A percentile compares a stretch with the other conserved stretches of the same genome.
Evolutionary conservation across 1,140 invertebrate species (phyloP).

Genomic region (Schlechtendalia chinensis): DNA sequence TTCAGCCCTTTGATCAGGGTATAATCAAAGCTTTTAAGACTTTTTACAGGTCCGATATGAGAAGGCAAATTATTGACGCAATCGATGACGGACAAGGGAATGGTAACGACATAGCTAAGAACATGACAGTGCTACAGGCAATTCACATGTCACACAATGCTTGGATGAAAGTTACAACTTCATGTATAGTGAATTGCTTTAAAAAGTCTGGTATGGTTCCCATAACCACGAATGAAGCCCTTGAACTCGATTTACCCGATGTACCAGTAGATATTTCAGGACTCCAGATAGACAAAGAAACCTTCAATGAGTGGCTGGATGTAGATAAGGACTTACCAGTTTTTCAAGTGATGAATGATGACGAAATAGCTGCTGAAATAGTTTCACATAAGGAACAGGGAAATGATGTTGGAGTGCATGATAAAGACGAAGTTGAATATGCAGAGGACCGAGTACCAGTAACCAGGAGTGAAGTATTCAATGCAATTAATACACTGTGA

Average conservation of each 20-base stretch:
- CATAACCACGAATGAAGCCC: not conserved
- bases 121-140: not conserved
- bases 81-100: slow-evolving; percentile 15
- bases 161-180: not conserved
- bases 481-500: not conserved
- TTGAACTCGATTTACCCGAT: not conserved
- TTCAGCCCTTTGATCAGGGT: slow-evolving; percentile 53
- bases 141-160: slow-evolving; percentile 18
- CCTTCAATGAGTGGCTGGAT: slow-evolving; percentile 12
- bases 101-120: slow-evolving; percentile 11
- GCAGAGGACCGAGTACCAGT: not conserved
- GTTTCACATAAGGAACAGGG: not conserved
- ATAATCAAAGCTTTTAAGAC: slow-evolving; percentile 53
- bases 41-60: slow-evolving; percentile 9
- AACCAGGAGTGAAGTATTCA: not conserved
- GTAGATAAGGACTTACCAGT: slow-evolving; percentile 16
- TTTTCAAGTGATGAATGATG: slow-evolving; percentile 7
- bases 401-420: not conserved
- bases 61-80: slow-evolving; percentile 15
- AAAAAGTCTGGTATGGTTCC: not conserved
- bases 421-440: not conserved
- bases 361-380: not conserved
- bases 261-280: not conserved
- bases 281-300: not conserved
- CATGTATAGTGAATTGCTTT: slow-evolving; percentile 8